Conservation (phyloP, 2,888 invertebrate genomes). For the Oasisia sp. region DNA sequence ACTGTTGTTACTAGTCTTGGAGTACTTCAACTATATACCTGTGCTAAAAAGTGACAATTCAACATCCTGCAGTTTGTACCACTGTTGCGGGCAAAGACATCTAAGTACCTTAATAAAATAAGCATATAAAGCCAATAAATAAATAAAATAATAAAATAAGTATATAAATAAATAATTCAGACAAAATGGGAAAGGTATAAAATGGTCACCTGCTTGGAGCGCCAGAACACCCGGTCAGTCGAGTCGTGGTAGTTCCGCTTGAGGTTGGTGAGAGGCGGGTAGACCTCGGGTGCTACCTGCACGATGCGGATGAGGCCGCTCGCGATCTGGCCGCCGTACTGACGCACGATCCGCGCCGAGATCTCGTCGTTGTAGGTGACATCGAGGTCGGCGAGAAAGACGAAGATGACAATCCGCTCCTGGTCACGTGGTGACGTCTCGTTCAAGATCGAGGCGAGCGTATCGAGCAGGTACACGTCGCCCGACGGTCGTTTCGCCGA, state of each 20-base stretch:
- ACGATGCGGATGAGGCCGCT: background rate
- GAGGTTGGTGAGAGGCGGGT: slow-evolving; percentile 34
- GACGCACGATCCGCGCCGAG: background rate
- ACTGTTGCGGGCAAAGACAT: no score
- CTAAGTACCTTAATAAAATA: no score
- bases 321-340: background rate
- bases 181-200: background rate
- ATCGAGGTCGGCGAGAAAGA: background rate
- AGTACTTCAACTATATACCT: no score
- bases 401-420: background rate
- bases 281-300: background rate
- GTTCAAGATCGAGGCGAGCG: slow-evolving; percentile 61
- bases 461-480: slow-evolving; percentile 59
- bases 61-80: no score
- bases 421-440: slow-evolving; percentile 55
- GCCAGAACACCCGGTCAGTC: slow-evolving; percentile 58
- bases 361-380: background rate
- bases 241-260: slow-evolving; percentile 61
- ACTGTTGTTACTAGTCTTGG: no score
- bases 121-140: no score
- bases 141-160: no score
- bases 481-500: slow-evolving; percentile 60
- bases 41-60: no score
- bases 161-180: no score
- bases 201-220: slow-evolving; percentile 59